These are phyloP conservation scores for Pseudorectes ferrugineus DNA, from an alignment of 2,113 vertebrate species.

Conservation along the genomic window DNA sequence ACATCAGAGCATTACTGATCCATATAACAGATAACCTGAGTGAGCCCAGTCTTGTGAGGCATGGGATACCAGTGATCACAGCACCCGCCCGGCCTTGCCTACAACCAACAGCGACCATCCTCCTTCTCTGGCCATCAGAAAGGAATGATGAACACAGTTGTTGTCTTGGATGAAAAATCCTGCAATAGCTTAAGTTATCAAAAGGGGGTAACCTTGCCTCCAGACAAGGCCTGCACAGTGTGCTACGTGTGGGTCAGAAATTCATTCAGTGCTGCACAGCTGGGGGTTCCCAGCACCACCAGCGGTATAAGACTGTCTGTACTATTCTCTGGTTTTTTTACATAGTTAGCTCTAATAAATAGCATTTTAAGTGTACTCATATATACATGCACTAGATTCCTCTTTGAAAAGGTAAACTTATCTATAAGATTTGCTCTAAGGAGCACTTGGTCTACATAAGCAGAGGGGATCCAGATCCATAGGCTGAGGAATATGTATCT, in stretches of 20 bases:
- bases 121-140: not conserved
- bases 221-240: not conserved
- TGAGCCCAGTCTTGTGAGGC: not conserved
- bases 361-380: not conserved
- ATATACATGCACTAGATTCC: not conserved
- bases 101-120: not conserved
- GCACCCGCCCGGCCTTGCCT: not conserved
- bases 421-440: not conserved
- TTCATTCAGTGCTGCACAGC: not conserved
- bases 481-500: fast-evolving
- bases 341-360: not conserved
- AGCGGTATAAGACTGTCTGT: not conserved
- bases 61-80: not conserved
- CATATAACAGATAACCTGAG: not conserved
- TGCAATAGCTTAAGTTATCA: not conserved
- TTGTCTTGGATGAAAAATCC: not conserved
- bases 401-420: not conserved
- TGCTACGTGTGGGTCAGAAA: not conserved
- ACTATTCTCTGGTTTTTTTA: not conserved
- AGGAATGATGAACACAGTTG: not conserved
- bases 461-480: not conserved
- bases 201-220: not conserved
- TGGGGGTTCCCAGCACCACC: not conserved
- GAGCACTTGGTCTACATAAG: not conserved
- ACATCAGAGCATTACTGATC: not conserved